Base-by-base conservation (phyloP, 1,140 invertebrate species). In the Ostrea denselamellosa region DNA sequence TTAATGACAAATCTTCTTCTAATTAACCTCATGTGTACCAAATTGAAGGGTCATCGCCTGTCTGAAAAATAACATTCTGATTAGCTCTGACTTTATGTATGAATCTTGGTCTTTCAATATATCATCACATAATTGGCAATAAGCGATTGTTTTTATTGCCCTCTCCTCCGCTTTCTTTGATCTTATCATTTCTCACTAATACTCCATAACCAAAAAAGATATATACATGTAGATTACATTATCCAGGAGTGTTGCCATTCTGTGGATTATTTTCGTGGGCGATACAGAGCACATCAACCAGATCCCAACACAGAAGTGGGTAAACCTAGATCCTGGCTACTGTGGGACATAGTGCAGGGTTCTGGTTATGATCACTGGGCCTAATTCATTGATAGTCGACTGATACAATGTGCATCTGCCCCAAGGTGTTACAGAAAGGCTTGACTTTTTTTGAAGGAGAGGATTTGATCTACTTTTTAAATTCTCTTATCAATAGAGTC, bases 381-480 rank as follows among this genome's bases (percentile, higher is more conserved):
- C 14, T 7, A 34, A 71, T 71, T 3, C 12, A 71, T 71, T 71
- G 68, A 71, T 71, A 71, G 68, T 22, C 28, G 68, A 34, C 68
- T 71, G 68, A 71, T 71, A 71, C 68, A 71, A 71, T 71, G 68
- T 71, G 25, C 68, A 71, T 71, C 68, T 71, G 68, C 68, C 68
- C n/a, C 14, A 25, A 71, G 68, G 22, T 71, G 34, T 44, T 44
- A 44, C 5, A 71, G 68, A 34, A 71, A 71, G 12, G 68, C 68
- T 71, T 71, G 68, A 71, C 68, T 71, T 34, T 44, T 44, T 44
- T 71, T 71, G 68, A 71, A 71, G 68, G 28, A 14, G 68, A 19
- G 68, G 68, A 71, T 71, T 71, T 12, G 14, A 14, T 71, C 9
- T 28, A 25, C 65, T 71, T 71, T 71, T 71, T 71, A 25, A 71